phyloP scores from a whole-genome alignment of 2,888 invertebrate genomes.

The Morpho helenor region DNA sequence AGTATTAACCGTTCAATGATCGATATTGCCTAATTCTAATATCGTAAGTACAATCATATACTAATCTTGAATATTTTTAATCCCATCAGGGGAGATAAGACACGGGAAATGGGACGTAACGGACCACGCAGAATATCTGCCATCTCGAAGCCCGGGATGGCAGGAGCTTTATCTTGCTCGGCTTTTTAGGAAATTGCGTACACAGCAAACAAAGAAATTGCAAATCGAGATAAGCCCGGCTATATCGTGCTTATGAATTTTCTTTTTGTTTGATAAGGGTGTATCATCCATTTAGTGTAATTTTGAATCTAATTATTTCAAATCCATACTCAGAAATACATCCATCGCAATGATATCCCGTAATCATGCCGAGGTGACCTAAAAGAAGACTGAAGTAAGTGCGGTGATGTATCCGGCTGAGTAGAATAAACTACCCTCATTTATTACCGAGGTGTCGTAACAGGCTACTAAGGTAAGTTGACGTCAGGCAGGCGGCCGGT shows the following conservation, averaged over 20 bases:
- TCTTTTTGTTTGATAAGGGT: slow-evolving; percentile 13
- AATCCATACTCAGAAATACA: no score
- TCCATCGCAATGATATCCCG: no score
- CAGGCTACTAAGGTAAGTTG: no score
- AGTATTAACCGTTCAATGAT: no score
- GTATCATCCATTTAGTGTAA: background rate
- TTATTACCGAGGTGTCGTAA: no score
- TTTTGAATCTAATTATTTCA: no score
- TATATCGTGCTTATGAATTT: slow-evolving; percentile 49
- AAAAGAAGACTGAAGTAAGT: no score
- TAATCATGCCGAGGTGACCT: no score
- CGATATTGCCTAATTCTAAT: no score
- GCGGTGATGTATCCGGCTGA: no score
- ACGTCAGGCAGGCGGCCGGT: no score
- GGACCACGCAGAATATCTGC: slow-evolving; percentile 48
- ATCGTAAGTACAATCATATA: slow-evolving; percentile 1
- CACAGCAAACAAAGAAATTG: slow-evolving; percentile 70
- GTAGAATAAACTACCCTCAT: no score
- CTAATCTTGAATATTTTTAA: slow-evolving; percentile 13
- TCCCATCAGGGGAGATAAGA: slow-evolving; percentile 10
- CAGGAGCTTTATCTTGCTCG: slow-evolving; percentile 56
- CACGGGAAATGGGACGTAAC: slow-evolving; percentile 11
- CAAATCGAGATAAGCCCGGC: slow-evolving; percentile 58
- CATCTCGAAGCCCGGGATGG: slow-evolving; percentile 48
- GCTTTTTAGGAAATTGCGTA: slow-evolving; percentile 69